Base-by-base conservation (phyloP, 2,113 vertebrate genomes). In the Oxyura jamaicensis region DNA sequence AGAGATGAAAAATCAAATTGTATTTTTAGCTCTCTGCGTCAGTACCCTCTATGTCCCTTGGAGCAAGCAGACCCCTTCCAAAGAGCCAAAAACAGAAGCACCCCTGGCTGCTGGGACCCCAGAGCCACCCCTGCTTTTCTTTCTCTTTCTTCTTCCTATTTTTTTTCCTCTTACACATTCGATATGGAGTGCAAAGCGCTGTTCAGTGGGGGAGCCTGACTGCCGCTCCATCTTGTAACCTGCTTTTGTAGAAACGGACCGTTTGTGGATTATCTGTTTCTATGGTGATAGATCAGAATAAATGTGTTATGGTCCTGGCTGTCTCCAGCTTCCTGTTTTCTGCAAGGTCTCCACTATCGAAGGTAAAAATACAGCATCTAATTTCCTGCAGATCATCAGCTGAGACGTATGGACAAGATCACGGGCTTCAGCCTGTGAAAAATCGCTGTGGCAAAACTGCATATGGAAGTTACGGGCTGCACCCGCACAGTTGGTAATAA, bases 241-340 rank as follows among this genome's bases (percentile, higher is more conserved):
- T 1, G 3, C 29, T 21, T 23, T 6, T 6, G 44, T 8, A 11
- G 74, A 39, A 58, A 14, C 0, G 77, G 89, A 36, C 44, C 79
- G 5, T 60, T 88, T 76, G 83, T 85, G 86, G 46, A 60, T 93
- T 65, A 86, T 67, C 69, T 46, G 82, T 97, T 95, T 79, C 96
- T 95, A 97, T 97, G 95, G 97, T 44, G 94, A 97, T 85, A 85
- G 65, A 83, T 63, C 7, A 18, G 82, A 67, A 68, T 55, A 91
- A 90, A 60, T 14, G 22, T 25, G 84, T 50, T 41, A 59, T 52
- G 72, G 69, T 53, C 73, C 86, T 29, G 76, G 42, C 69, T 84
- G 93, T 91, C 91, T 95, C 65, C 68, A 39, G 69, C 66, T 62
- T 84, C 62, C 13, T 89, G 53, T 68, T 78, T 94, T 75, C 76